Conservation (phyloP, 2,888 invertebrate genomes). For the Habroteleia sp. region DNA sequence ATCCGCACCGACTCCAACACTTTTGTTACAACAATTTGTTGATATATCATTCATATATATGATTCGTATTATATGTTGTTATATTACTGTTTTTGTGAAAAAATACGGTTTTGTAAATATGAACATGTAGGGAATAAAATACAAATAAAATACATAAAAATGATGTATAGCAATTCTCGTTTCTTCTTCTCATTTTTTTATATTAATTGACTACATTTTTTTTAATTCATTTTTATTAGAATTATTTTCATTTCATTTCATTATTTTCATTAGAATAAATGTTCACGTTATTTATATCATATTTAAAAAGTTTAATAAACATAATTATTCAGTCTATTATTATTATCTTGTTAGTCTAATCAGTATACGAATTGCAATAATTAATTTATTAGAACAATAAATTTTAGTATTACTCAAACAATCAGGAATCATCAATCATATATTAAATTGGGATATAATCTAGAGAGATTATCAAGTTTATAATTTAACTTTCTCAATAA, state of each 20-base stretch:
- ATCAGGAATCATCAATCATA: too few species aligned
- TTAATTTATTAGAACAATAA: too few species aligned
- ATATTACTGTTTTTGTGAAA: conserved; percentile 44
- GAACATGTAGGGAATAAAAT: conserved; percentile 57
- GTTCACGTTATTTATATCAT: too few species aligned
- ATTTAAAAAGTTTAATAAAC: too few species aligned
- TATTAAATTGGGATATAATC: too few species aligned
- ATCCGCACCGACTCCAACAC: conserved; percentile 41
- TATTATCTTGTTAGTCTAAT: too few species aligned
- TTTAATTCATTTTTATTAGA: neutral
- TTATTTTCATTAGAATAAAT: too few species aligned
- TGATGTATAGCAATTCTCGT: conserved; percentile 33
- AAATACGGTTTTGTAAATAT: conserved; percentile 59
- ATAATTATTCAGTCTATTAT: too few species aligned
- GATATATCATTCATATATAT: conserved; percentile 51
- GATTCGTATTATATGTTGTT: conserved; percentile 43
- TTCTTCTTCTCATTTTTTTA: conserved; percentile 30
- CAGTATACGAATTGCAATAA: too few species aligned
- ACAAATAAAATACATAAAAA: conserved; percentile 59
- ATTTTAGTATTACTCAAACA: too few species aligned
- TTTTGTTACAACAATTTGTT: conserved; percentile 49
- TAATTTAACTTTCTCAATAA: too few species aligned
- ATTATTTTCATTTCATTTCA: neutral
- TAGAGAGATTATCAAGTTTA: too few species aligned
- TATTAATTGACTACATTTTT: conserved; percentile 2